These are phyloP conservation scores for Euplexia lucipara DNA, from an alignment of 2,888 invertebrate species.

Conservation along the genomic window DNA sequence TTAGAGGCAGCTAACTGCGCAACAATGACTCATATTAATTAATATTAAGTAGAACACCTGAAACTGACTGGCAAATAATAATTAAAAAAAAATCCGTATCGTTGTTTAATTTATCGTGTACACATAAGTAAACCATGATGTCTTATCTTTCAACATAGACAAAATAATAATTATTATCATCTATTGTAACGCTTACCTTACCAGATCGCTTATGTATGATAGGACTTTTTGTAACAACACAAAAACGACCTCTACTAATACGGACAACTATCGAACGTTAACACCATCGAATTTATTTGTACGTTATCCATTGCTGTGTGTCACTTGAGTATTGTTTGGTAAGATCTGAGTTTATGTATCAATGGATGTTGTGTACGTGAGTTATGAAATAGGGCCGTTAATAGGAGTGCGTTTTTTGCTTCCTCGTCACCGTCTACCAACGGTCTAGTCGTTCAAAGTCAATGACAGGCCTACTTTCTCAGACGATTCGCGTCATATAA, in stretches of 20 bases:
- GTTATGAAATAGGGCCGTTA: background rate
- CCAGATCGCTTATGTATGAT: slow-evolving; percentile 54
- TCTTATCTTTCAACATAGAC: slow-evolving; percentile 44
- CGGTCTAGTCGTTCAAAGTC: slow-evolving; percentile 85
- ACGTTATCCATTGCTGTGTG: slow-evolving; percentile 38
- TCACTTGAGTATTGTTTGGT: background rate
- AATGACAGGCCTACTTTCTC: slow-evolving; percentile 87
- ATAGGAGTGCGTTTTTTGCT: slow-evolving; percentile 39
- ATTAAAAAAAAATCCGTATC: slow-evolving; percentile 34
- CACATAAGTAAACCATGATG: slow-evolving; percentile 31
- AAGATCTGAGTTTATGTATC: slow-evolving; percentile 30
- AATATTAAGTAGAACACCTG: slow-evolving; percentile 28
- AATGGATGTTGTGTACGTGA: slow-evolving; percentile 56
- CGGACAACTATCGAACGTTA: background rate
- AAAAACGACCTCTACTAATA: slow-evolving; percentile 53
- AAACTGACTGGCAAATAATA: slow-evolving; percentile 21
- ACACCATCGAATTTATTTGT: background rate
- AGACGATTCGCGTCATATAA: slow-evolving; percentile 77
- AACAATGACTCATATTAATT: slow-evolving; percentile 50
- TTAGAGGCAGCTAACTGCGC: slow-evolving; percentile 15
- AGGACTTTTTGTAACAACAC: slow-evolving; percentile 58
- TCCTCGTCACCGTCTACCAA: slow-evolving; percentile 76
- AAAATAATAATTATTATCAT: slow-evolving; percentile 61
- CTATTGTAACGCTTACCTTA: slow-evolving; percentile 56
- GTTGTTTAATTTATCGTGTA: slow-evolving; percentile 43